Conservation (phyloP, 2,888 invertebrate genomes). For the Trissoscelio sp. region DNA sequence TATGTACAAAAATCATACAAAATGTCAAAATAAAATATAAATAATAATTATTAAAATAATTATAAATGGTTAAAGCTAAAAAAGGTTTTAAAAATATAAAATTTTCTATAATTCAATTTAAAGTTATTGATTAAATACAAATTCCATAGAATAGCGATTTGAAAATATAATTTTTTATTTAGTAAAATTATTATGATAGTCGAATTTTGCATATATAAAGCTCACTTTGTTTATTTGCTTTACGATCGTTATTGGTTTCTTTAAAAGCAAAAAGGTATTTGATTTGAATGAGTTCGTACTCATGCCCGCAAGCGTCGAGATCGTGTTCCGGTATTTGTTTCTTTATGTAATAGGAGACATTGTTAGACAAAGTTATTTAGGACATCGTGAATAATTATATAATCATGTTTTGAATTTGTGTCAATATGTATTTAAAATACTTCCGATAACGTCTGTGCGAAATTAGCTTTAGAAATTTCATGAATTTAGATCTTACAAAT, state of each 20-base stretch:
- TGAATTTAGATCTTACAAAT: constrained; percentile 22
- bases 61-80: too few species aligned
- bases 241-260: not conserved
- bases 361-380: constrained; percentile 34
- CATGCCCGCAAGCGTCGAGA: not conserved
- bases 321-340: constrained; percentile 25
- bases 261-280: not conserved
- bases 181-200: too few species aligned
- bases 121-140: too few species aligned
- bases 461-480: constrained; percentile 48
- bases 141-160: too few species aligned
- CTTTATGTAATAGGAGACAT: constrained; percentile 33
- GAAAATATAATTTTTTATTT: too few species aligned
- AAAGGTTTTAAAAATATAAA: too few species aligned
- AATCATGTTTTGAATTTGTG: constrained; percentile 31
- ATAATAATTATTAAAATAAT: too few species aligned
- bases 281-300: constrained; percentile 4
- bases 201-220: too few species aligned
- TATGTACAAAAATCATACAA: too few species aligned
- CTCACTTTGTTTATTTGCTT: too few species aligned
- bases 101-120: too few species aligned
- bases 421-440: constrained; percentile 39
- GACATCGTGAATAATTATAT: constrained; percentile 36
- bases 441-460: constrained; percentile 16
- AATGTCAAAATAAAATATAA: too few species aligned